Percentiles rank a stretch among this genome's conserved stretches.
These are phyloP conservation scores for Trogon surrucura DNA, from an alignment of 2,113 vertebrate species.

Conservation along the genomic window DNA sequence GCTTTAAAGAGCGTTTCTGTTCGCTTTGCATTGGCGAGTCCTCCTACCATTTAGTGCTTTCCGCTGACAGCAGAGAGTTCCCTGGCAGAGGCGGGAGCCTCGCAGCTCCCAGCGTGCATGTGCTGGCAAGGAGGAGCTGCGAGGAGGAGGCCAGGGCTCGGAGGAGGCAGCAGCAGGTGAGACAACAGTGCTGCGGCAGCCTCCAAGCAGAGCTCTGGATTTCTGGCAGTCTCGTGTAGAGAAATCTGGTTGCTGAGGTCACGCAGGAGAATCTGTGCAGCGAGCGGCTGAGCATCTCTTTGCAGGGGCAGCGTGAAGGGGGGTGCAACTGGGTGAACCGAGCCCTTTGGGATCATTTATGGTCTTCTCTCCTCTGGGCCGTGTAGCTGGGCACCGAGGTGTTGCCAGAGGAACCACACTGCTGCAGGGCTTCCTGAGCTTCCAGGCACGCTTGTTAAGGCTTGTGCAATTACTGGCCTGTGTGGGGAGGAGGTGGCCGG, in stretches of 20 bases:
- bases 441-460: rapidly evolving
- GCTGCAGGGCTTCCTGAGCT: not conserved
- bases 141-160: not conserved
- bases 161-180: not conserved
- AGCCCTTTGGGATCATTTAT: not conserved
- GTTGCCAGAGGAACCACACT: not conserved
- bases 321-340: not conserved
- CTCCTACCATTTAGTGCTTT: not conserved
- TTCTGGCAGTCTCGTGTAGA: not conserved
- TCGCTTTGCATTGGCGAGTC: not conserved
- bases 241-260: not conserved
- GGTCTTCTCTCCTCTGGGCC: not conserved
- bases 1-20: not conserved
- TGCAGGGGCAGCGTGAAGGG: not conserved
- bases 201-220: not conserved
- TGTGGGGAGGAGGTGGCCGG: not conserved
- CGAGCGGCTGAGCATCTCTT: not conserved
- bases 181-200: rapidly evolving
- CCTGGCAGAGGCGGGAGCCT: not conserved
- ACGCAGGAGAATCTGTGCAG: not conserved
- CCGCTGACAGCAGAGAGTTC: not conserved
- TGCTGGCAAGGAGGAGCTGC: not conserved
- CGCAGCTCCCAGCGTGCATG: not conserved
- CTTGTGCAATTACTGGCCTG: not conserved
- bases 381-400: not conserved